phyloP scores from a whole-genome alignment of 1,140 invertebrate species.

The Aphelenchoides besseyi region DNA sequence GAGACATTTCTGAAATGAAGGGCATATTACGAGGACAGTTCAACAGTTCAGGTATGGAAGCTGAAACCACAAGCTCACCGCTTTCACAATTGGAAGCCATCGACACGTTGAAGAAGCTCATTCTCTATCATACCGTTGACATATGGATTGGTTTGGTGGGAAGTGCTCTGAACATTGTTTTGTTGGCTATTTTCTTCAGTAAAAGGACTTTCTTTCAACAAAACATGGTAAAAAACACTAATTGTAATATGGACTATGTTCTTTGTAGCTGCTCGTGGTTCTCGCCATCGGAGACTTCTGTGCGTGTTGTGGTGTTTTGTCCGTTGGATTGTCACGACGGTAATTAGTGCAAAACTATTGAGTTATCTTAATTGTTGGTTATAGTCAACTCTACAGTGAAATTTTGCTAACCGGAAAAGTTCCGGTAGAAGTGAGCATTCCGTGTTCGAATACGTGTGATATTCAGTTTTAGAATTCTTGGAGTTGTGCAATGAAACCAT shows the following conservation, averaged over 20 bases:
- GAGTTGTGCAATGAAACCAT: conserved; percentile 37
- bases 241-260: too few species aligned
- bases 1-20: too few species aligned
- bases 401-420: background rate
- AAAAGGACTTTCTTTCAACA: conserved; percentile 38
- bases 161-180: background rate
- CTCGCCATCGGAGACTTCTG: conserved; percentile 35
- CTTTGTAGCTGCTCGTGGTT: conserved; percentile 35
- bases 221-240: conserved; percentile 32
- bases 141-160: conserved; percentile 14
- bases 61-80: background rate
- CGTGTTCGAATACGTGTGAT: background rate
- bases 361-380: background rate
- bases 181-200: conserved; percentile 33
- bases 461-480: conserved; percentile 35
- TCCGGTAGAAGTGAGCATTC: background rate
- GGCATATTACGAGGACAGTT: too few species aligned
- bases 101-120: conserved; percentile 3
- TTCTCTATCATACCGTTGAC: conserved; percentile 12
- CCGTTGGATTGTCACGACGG: conserved; percentile 11
- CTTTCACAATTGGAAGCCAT: background rate
- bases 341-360: too few species aligned
- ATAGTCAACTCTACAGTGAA: background rate
- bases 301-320: conserved; percentile 30
- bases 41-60: too few species aligned